Evolutionary conservation across 2,888 invertebrate genomes (phyloP), one percentile per base, ranked within the genome.

Genomic region (Ectropis crepuscularia): DNA sequence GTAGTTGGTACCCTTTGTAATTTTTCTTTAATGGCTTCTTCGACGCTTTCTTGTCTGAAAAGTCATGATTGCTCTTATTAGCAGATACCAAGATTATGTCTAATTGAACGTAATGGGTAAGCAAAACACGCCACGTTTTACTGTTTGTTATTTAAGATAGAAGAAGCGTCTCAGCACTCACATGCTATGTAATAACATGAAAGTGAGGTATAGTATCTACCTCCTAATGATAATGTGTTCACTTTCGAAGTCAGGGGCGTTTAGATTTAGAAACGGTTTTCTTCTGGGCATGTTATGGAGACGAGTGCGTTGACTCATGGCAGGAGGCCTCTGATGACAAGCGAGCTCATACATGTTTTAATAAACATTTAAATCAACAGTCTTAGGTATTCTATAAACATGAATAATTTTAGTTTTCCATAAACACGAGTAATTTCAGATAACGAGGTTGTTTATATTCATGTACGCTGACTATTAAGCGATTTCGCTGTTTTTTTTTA

Each of bases 1-100:
- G 71, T 38, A 94, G 76, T 74, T 94, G 94, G 76, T 90, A 94
- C 37, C 94, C 94, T 78, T 91, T 94, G 74, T 94, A 94, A 68
- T 83, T 93, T 74, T 89, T 92, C 76, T 87, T 92, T 8, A 86
- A 63, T 6, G 88, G 74, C 68, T 90, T 92, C 73, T 89, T 92
- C 41, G 74, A 54, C n/a, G 86, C 69, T 67, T 85, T 86, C 77
- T 85, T 87, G 67, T 78, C 90, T 86, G 72, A 41, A 70, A 72
- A 65, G 41, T 28, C 11, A 47, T 53, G 59, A 63, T 66, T 67
- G 63, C 50, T 48, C 51, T 67, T 62, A 59, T 69, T 69, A 68
- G 57, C 57, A 9, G 63, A 51, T 64, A 53, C 28, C 9, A 43
- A 38, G 62, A 65, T 63, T 63, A 66, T 63, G 12, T 42, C n/a